Evolutionary conservation across 1,140 invertebrate genomes (phyloP).

Genomic region (Ceratoteleas bidentatus): DNA sequence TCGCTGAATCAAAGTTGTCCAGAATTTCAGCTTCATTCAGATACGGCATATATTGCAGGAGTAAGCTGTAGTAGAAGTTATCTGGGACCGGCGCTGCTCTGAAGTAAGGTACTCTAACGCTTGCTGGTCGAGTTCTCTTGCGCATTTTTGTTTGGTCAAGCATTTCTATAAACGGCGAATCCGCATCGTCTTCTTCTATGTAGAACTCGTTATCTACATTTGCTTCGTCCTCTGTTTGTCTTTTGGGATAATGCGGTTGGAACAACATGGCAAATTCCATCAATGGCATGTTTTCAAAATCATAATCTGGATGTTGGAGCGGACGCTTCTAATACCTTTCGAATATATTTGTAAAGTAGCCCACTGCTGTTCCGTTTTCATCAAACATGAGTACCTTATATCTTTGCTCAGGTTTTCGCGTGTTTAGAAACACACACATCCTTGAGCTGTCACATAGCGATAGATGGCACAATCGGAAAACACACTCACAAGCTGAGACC

Average conservation of each 20-base stretch:
- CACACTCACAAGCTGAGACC: slow-evolving; percentile 71
- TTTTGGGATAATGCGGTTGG: slow-evolving; percentile 59
- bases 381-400: slow-evolving; percentile 72
- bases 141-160: slow-evolving; percentile 11
- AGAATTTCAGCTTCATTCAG: slow-evolving; percentile 68
- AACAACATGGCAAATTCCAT: slow-evolving; percentile 73
- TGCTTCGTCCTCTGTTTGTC: slow-evolving; percentile 9
- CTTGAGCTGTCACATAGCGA: slow-evolving; percentile 66
- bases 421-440: slow-evolving; percentile 71
- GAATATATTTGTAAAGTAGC: slow-evolving; percentile 72
- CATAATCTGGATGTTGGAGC: slow-evolving; percentile 57
- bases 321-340: slow-evolving; percentile 72
- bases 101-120: slow-evolving; percentile 72
- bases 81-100: slow-evolving; percentile 69
- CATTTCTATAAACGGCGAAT: not conserved
- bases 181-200: not conserved
- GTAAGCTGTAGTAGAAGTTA: slow-evolving; percentile 71
- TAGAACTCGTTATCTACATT: slow-evolving; percentile 3
- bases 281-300: slow-evolving; percentile 71
- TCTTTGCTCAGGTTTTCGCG: slow-evolving; percentile 70
- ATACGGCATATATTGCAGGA: slow-evolving; percentile 72
- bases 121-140: slow-evolving; percentile 57
- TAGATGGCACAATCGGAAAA: slow-evolving; percentile 72
- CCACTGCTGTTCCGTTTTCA: slow-evolving; percentile 34
- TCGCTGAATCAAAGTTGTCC: slow-evolving; percentile 66